Evolutionary conservation across 2,888 invertebrate genomes (phyloP), one percentile per base, ranked within the genome.

Genomic region (Aleiodes leptofemur): DNA sequence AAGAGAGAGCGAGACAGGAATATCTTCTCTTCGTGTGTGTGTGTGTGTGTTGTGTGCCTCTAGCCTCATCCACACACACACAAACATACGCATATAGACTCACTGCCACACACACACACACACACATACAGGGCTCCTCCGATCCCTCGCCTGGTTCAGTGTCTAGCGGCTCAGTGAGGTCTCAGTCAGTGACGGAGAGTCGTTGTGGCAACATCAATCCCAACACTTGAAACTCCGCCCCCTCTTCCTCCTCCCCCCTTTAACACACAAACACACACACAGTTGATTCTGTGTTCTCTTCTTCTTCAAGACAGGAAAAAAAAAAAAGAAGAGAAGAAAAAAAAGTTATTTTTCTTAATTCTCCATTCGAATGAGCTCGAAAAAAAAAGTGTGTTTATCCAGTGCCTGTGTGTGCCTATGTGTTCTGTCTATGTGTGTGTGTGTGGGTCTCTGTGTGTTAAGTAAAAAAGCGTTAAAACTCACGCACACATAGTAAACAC

Each of bases 121-220:
- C 29, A 51, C 59, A 29, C 64, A 51, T 70, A 59, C 64, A 57
- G 29, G 14, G 29, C 9, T 9, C 48, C 53, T 38, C 38, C 61
- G 6, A 9, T 11, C 64, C 29, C 38, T 43, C 48, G 55, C 59
- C 53, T 68, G 53, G 72, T 38, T 31, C 69, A 14, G 50, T 56
- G 38, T 64, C 64, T 48, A 68, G 73, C 72, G 70, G 69, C 80
- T 69, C 59, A 66, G 53, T 23, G 23, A 29, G 70, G 70, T 11
- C 79, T 86, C 85, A 87, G 87, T 87, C 80, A 83, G 84, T 84
- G 84, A 78, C 83, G 82, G 79, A 82, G 83, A 84, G 86, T 84
- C 84, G 83, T 80, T 78, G 83, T 71, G 78, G 77, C 50, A 77
- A 76, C 72, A 74, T 43, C 43, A 43, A 43, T 43, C 43, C 43